Evolutionary conservation across 2,797 vertebrate genomes (phyloP), one percentile per base, ranked within the genome.

Genomic region (Cryptoblepharus egeriae): DNA sequence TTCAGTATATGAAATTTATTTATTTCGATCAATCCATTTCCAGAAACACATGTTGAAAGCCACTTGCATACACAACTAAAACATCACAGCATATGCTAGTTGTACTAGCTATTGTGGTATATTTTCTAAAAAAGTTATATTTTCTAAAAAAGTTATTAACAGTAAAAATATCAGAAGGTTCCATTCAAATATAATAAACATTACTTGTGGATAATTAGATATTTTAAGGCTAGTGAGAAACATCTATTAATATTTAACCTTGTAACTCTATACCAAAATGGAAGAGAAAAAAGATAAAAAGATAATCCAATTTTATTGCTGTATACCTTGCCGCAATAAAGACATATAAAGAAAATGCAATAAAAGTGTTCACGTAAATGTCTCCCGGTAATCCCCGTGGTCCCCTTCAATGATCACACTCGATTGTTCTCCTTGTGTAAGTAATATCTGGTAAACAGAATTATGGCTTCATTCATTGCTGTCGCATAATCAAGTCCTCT

Each of bases 381-480:
- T 52, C 76, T 90, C 79, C 63, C 88, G 88, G 91, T 89, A 91
- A 91, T 91, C 85, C 71, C 88, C 32, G 16, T 3, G 71, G 80
- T 87, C 85, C 78, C 74, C 90, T 79, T 86, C 65, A 87, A 88
- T 85, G 82, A 91, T 91, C 61, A 86, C 72, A 83, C 28, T 81
- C 82, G 86, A 88, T 87, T 84, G 76, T 87, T 91, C 87, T 84
- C 55, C 58, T 74, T 78, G 84, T 10, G 1, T 92, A 90, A 93
- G 90, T 90, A 92, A 88, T 91, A 87, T 12, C 67, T 83, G 80
- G 90, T 87, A 92, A 93, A 91, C 65, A 91, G 87, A 92, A 87
- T 93, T 92, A 91, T 80, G 74, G 77, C 88, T 93, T 86, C 86
- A 89, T 92, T 93, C 45, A 4, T 45, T 87, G 88, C 77, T 92